Percentiles rank a stretch among this genome's conserved stretches.
phyloP scores from a whole-genome alignment of 2,113 vertebrate genomes.

The Colinus virginianus region DNA sequence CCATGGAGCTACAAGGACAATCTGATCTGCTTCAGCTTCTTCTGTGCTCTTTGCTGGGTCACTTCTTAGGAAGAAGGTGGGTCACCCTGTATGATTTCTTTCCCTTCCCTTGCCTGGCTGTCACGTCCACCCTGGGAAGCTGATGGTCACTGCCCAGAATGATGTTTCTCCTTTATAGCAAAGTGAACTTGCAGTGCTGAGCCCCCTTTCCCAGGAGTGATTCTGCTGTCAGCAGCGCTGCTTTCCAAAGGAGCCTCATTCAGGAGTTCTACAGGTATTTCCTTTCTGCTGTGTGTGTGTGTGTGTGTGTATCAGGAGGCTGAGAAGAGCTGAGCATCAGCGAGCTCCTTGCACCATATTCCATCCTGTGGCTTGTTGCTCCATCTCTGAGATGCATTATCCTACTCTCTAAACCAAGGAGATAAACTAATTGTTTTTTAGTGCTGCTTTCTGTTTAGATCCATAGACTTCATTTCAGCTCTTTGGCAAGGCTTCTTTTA shows the following conservation, averaged over 20 bases:
- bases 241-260: neutral
- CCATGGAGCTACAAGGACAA: neutral
- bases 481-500: neutral
- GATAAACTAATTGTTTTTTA: neutral
- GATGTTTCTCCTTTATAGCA: neutral
- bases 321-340: fast-evolving
- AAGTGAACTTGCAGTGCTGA: neutral
- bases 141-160: fast-evolving
- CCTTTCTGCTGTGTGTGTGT: neutral
- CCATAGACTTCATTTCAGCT: fast-evolving
- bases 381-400: neutral
- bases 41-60: neutral
- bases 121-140: neutral
- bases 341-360: neutral
- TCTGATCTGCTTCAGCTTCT: neutral
- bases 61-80: too few relatives aligned
- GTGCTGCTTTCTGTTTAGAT: neutral
- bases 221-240: neutral
- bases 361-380: neutral
- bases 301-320: neutral
- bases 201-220: neutral
- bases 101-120: neutral
- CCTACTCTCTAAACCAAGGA: neutral
- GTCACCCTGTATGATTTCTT: neutral
- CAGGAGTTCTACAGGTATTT: neutral